phyloP scores from a whole-genome alignment of 2,113 vertebrate genomes.

The Apteryx owenii region DNA sequence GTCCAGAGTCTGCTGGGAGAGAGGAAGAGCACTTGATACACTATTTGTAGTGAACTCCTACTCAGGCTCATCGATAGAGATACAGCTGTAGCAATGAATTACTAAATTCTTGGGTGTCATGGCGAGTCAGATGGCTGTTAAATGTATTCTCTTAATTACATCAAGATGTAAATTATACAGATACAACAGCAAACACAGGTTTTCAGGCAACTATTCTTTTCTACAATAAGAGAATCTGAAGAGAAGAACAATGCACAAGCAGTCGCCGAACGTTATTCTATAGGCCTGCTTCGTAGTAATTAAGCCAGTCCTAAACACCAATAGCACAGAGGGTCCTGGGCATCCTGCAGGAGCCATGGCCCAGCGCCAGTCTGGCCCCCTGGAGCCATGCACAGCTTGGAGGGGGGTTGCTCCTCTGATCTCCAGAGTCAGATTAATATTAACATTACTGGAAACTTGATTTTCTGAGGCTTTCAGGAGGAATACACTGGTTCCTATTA shows the following conservation, averaged over 20 bases:
- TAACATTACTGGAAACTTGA: not conserved
- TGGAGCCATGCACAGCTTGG: too few relatives aligned
- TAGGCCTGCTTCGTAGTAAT: not conserved
- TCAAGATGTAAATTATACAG: constrained; percentile 58
- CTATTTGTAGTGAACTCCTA: not conserved
- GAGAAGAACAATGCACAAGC: not conserved
- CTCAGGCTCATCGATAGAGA: not conserved
- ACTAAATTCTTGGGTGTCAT: constrained; percentile 61
- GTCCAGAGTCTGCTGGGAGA: not conserved
- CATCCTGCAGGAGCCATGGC: too few relatives aligned
- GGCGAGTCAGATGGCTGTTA: constrained; percentile 57
- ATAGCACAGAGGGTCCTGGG: not conserved
- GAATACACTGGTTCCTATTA: not conserved
- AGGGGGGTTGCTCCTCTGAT: not conserved
- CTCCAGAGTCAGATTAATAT: not conserved
- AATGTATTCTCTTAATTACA: not conserved
- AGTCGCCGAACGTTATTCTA: not conserved
- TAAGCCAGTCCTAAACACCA: not conserved
- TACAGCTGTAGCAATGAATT: constrained; percentile 48
- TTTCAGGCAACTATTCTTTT: not conserved
- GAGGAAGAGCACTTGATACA: not conserved
- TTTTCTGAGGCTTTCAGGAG: not conserved
- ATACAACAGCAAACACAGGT: not conserved
- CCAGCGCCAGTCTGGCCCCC: too few relatives aligned
- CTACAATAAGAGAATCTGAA: not conserved